phyloP scores from a whole-genome alignment of 2,888 invertebrate genomes.

The Drosophila maculinotata region DNA sequence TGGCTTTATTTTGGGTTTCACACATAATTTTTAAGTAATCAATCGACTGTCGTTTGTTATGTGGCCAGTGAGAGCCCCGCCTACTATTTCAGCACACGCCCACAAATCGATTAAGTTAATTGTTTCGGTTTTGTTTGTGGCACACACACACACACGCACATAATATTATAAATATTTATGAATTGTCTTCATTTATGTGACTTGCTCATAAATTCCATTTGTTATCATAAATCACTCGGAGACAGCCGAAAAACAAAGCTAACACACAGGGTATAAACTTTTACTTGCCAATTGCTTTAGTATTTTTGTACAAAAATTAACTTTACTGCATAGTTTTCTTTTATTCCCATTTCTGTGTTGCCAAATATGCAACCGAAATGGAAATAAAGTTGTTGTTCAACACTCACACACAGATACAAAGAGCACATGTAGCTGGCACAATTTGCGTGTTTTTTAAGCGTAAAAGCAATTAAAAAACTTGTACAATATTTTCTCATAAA shows the following conservation, averaged over 20 bases:
- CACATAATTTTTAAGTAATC: slow-evolving; percentile 77
- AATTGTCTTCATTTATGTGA: slow-evolving; percentile 26
- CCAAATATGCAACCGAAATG: slow-evolving; percentile 38
- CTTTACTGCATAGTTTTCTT: slow-evolving; percentile 34
- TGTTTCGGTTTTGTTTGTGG: slow-evolving; percentile 46
- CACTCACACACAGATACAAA: slow-evolving; percentile 29
- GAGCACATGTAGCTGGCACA: slow-evolving; percentile 27
- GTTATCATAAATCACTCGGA: slow-evolving; percentile 46
- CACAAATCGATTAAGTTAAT: slow-evolving; percentile 71
- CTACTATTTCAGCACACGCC: slow-evolving; percentile 18
- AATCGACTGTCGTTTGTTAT: slow-evolving; percentile 51
- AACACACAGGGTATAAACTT: slow-evolving; percentile 16
- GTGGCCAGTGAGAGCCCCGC: slow-evolving; percentile 10
- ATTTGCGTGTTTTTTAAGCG: slow-evolving; percentile 62
- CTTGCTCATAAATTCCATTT: slow-evolving; percentile 42
- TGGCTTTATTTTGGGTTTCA: slow-evolving; percentile 49
- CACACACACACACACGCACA: too few relatives aligned
- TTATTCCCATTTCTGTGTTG: slow-evolving; percentile 11
- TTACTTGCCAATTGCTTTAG: slow-evolving; percentile 18
- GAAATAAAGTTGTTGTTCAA: slow-evolving; percentile 54
- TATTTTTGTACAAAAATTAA: slow-evolving; percentile 37
- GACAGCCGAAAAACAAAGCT: background rate
- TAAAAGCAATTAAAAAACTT: slow-evolving; percentile 73
- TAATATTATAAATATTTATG: slow-evolving; percentile 69
- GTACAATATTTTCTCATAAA: slow-evolving; percentile 73